phyloP scores from a whole-genome alignment of 23 tunicate species.

The Styela plicata region DNA sequence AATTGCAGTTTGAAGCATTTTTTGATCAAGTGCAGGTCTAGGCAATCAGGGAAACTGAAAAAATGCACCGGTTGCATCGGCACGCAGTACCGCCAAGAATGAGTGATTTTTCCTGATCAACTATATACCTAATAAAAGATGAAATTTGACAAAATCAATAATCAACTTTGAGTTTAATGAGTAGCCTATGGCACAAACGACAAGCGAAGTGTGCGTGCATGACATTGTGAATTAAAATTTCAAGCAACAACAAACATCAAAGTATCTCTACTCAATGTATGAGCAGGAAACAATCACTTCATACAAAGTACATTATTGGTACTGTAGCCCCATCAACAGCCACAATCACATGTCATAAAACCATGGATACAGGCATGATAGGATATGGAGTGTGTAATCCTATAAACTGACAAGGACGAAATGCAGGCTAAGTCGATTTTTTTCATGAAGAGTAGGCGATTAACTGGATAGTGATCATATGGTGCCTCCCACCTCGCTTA shows the following conservation, averaged over 20 bases:
- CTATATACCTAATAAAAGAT: constrained; percentile 25
- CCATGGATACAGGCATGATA: too few species aligned
- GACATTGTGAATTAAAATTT: constrained; percentile 54
- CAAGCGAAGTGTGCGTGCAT: constrained; percentile 61
- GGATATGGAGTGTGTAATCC: too few species aligned
- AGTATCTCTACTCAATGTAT: constrained; percentile 43
- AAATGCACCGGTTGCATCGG: constrained; percentile 21
- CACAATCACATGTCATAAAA: too few species aligned
- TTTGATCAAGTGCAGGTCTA: constrained; percentile 69
- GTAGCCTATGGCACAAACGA: constrained; percentile 45
- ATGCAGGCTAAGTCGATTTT: too few species aligned
- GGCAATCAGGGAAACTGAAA: constrained; percentile 44
- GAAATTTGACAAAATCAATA: constrained; percentile 30
- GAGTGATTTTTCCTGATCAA: constrained; percentile 3
- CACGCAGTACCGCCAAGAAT: constrained; percentile 24
- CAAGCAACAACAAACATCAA: constrained; percentile 65
- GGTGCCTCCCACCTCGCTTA: too few species aligned
- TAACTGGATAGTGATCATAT: too few species aligned
- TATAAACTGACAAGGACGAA: too few species aligned
- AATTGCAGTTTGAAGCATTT: constrained; percentile 46
- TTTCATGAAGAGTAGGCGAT: too few species aligned
- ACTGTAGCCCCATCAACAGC: too few species aligned
- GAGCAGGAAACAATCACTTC: constrained; percentile 39
- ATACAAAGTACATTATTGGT: too few species aligned
- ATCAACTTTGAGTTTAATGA: constrained; percentile 44